Evolutionary conservation across 2,113 vertebrate species (phyloP), one percentile per base, ranked within the genome.

Genomic region (Motacilla alba): DNA sequence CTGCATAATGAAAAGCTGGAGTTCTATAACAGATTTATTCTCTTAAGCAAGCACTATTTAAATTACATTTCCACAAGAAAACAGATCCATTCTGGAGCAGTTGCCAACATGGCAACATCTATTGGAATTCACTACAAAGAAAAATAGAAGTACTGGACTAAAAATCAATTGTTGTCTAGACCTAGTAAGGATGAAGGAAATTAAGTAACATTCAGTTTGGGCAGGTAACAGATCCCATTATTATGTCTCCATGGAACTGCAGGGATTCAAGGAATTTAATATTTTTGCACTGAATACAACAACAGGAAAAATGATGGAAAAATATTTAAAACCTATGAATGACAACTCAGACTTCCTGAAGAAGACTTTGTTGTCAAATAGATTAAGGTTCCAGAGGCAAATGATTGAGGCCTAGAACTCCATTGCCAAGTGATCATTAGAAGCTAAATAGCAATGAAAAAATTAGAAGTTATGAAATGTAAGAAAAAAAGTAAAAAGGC

Each of bases 61-160:
- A 90, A 79, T 72, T 90, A 58, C 18, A 43, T 76, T 87, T 96
- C 47, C 43, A 59, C 83, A 78, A 82, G 33, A 37, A 75, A 67
- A 49, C 0, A 26, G 8, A 66, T 63, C 16, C 53, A 35, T 77
- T 84, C 30, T 79, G 12, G 63, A 76, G 27, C 24, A 68, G 35
- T 37, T 21, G 31, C 23, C 33, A 88, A 43, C 6, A 9, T 15
- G 33, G 56, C 52, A 94, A 46, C 13, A 76, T 33, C 39, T 82
- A 1, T 0, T 85, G 70, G 52, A 82, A 59, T 14, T 75, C 8
- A 0, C 26, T 50, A 43, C 1, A 1, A 23, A 35, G 11, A 7
- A 78, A 62, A 72, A 52, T 23, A 44, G 1, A 18, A 73, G 39
- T 28, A 67, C 28, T 55, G 18, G 9, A 35, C 35, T 90, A 37